Evolutionary conservation across 2,113 vertebrate genomes (phyloP), one percentile per base, ranked within the genome.

Genomic region (Stigmatopora argus): DNA sequence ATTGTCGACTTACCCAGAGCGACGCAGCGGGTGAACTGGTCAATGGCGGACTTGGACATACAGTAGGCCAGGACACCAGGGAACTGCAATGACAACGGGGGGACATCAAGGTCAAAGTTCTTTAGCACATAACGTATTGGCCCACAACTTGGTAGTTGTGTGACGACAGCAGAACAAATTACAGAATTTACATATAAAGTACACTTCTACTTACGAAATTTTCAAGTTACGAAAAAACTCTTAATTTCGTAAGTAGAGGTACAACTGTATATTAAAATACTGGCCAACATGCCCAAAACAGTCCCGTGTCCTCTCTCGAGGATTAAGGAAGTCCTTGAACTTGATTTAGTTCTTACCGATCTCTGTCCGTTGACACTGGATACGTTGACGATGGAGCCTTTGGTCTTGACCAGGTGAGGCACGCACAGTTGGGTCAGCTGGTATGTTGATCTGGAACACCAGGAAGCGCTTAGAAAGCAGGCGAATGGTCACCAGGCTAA

Each of bases 21-120:
- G 41, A 68, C 52, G 26, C 92, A 93, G 12, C 89, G 67, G 31
- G 92, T 93, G 55, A 93, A 90, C 73, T 92, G 92, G 77, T 93
- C 92, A n/a, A 93, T 89, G 35, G 92, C 91, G 0, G 92, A 88
- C 70, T 93, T 93, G 21, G 92, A 93, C 88, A 93, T 90, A 71
- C 92, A 93, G 61, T 93, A 93, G 15, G 91, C 89, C 65, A 93
- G 77, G 26, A 93, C 91, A 15, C 90, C 90, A 21, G 91, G 88
- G 62, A 93, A 93, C 92, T 93, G 48, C 8, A 67, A 62, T 65
- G 56, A 59, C 23, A 67, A 14, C 60, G 21, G 31, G 4, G 7
- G 12, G 44, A 1, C 49, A 52, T 19, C 8, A 6, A 23, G 4
- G 26, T 3, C 10, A 17, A 46, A n/a, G 51, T 23, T 1, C 38